Conservation (phyloP, 2,797 vertebrate species). For the Yasuhikotakia modesta region DNA sequence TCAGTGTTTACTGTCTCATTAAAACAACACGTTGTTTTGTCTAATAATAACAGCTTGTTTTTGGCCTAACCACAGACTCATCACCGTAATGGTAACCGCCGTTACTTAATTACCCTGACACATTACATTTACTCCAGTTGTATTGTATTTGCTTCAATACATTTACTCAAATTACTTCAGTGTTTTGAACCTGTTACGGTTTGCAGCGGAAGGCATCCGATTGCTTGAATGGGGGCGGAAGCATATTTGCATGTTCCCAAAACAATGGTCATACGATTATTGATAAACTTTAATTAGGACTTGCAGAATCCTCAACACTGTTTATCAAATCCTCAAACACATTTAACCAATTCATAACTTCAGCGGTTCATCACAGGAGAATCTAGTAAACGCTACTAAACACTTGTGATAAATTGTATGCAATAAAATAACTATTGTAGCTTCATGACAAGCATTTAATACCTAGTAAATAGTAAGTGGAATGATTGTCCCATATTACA, state of each 20-base stretch:
- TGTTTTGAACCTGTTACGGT: background rate
- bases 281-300: slow-evolving; percentile 14
- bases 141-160: too few relatives aligned
- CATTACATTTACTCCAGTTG: background rate
- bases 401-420: background rate
- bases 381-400: slow-evolving; percentile 11
- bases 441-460: background rate
- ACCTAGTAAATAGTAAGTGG: background rate
- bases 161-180: background rate
- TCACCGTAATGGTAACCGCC: background rate
- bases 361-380: background rate
- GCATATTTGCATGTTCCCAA: background rate
- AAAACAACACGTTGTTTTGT: background rate
- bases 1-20: background rate
- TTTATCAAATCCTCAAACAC: background rate
- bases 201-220: background rate
- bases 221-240: background rate
- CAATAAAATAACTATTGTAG: background rate
- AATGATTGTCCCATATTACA: background rate
- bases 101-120: background rate
- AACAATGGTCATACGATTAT: background rate
- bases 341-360: background rate
- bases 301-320: background rate
- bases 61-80: slow-evolving; percentile 1
- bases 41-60: slow-evolving; percentile 2